Conservation (phyloP, 2,113 vertebrate species). For the Rhinichthys klamathensis region DNA sequence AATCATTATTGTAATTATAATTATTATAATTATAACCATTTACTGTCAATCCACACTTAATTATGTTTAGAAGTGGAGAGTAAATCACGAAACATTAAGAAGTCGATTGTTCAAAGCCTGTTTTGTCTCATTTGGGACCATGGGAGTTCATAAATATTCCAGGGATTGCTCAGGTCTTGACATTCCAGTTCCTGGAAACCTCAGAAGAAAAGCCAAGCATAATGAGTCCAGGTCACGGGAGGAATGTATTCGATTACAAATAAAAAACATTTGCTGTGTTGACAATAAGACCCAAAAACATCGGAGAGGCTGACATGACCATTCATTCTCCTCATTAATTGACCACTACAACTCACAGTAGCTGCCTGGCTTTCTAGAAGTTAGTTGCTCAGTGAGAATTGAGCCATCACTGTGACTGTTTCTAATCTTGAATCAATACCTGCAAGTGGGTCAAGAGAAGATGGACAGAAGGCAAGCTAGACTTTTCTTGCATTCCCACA, state of each 20-base stretch:
- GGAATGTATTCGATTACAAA: constrained; percentile 27
- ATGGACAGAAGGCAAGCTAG: constrained; percentile 28
- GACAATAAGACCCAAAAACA: constrained; percentile 8
- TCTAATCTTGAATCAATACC: constrained; percentile 48
- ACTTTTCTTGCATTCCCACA: constrained; percentile 18
- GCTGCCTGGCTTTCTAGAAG: constrained; percentile 31
- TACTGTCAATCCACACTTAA: constrained; percentile 32
- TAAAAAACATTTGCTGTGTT: constrained; percentile 21
- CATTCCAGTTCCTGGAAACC: constrained; percentile 29
- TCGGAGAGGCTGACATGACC: constrained; percentile 20
- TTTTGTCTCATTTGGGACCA: constrained; percentile 16
- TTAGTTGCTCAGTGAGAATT: constrained; percentile 36
- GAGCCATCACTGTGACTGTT: constrained; percentile 31
- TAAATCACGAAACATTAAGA: constrained; percentile 15
- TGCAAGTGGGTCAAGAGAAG: constrained; percentile 34
- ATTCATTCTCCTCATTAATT: constrained; percentile 51
- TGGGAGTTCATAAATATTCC: constrained; percentile 30
- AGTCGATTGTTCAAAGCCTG: constrained; percentile 29
- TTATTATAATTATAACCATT: constrained; percentile 40
- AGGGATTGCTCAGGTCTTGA: constrained; percentile 15
- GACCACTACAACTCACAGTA: constrained; percentile 40
- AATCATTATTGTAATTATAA: constrained; percentile 34
- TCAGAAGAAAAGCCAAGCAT: constrained; percentile 35
- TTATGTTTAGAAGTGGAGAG: constrained; percentile 28
- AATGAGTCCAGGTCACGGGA: constrained; percentile 12